A percentile compares a stretch with the other conserved stretches of the same genome.
These are phyloP conservation scores for Alviniconcha marisindica DNA, from an alignment of 1,140 invertebrate genomes.

Conservation along the genomic window DNA sequence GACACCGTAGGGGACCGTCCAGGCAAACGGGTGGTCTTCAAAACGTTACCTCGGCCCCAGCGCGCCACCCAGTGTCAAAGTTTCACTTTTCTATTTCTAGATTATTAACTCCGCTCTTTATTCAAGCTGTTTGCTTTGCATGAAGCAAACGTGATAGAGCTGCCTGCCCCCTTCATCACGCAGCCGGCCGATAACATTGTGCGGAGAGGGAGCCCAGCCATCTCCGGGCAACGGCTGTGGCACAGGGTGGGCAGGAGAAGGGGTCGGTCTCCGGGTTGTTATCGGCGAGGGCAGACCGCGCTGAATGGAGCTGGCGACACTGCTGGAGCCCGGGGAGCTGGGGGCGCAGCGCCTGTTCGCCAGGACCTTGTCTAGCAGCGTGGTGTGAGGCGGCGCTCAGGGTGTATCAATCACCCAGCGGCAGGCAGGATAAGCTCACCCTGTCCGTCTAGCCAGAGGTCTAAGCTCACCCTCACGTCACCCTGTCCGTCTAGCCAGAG, in stretches of 20 bases:
- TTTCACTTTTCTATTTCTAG: neutral
- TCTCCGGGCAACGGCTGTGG: constrained; percentile 21
- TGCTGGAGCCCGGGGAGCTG: neutral
- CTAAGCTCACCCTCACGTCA: too few species aligned
- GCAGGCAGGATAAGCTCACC: too few species aligned
- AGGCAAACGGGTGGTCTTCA: too few species aligned
- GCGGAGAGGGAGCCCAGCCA: constrained; percentile 3
- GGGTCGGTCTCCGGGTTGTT: neutral
- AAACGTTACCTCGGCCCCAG: neutral
- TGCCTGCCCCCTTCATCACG: constrained; percentile 12
- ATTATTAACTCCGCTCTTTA: constrained; percentile 23
- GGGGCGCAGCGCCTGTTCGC: neutral
- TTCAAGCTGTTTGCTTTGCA: constrained; percentile 16
- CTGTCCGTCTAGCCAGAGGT: neutral
- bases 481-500: neutral
- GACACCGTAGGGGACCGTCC: too few species aligned
- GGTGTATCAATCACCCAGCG: neutral
- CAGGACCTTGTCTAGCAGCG: neutral
- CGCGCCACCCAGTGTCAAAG: neutral
- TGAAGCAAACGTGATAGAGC: constrained; percentile 14
- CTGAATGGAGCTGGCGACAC: neutral
- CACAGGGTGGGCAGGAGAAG: too few species aligned
- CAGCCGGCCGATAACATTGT: constrained; percentile 27
- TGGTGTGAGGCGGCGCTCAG: too few species aligned
- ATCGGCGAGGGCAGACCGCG: neutral